Evolutionary conservation across 2,888 invertebrate genomes (phyloP).

Genomic region (Lithophane socia): DNA sequence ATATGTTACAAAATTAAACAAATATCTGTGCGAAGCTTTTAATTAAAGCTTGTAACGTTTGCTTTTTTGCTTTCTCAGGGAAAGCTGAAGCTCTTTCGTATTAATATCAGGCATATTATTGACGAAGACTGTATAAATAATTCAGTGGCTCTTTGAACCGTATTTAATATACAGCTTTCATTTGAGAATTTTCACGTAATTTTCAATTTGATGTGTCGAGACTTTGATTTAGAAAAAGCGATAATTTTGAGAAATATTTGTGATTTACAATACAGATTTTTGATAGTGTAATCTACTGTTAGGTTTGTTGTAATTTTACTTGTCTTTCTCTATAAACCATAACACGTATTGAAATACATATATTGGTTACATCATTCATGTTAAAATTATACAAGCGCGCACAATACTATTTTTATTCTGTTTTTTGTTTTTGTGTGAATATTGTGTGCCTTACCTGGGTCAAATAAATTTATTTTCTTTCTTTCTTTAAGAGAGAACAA

Average conservation of each 20-base stretch:
- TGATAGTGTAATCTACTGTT: not conserved
- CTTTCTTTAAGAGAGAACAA: too few relatives aligned
- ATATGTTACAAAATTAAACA: slow-evolving; percentile 9
- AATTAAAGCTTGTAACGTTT: slow-evolving; percentile 11
- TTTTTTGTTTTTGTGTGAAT: too few relatives aligned
- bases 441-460: too few relatives aligned
- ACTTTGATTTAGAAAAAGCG: not conserved
- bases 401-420: too few relatives aligned
- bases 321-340: too few relatives aligned
- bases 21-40: slow-evolving; percentile 19
- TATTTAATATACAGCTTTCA: not conserved
- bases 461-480: too few relatives aligned
- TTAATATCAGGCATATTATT: slow-evolving; percentile 9
- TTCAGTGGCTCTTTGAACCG: not conserved
- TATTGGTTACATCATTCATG: too few relatives aligned
- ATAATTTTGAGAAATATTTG: not conserved
- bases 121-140: slow-evolving; percentile 6
- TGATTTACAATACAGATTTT: too few relatives aligned
- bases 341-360: too few relatives aligned
- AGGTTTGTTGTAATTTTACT: too few relatives aligned
- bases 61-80: not conserved
- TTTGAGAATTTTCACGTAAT: not conserved
- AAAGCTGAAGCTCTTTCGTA: not conserved
- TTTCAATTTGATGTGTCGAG: not conserved
- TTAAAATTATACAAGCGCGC: too few relatives aligned